Conservation (phyloP, 1,140 invertebrate species). For the Drosophila kohkoa region DNA sequence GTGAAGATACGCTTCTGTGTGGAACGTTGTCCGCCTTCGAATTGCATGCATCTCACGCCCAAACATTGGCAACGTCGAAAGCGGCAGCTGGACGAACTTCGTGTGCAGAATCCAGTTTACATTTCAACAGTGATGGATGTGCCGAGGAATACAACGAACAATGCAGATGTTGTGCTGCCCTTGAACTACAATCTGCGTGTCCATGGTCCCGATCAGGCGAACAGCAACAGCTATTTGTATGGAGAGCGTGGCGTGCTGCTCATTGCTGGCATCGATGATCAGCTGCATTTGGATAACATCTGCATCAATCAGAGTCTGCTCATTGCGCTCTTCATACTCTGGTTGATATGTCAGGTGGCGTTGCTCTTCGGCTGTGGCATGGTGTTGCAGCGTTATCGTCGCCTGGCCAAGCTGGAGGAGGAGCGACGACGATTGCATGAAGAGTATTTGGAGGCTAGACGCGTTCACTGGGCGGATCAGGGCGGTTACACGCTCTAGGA, state of each 20-base stretch:
- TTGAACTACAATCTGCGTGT: slow-evolving; percentile 85
- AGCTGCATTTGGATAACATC: slow-evolving; percentile 71
- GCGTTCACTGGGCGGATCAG: slow-evolving; percentile 82
- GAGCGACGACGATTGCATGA: slow-evolving; percentile 77
- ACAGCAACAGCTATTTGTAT: slow-evolving; percentile 84
- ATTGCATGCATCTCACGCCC: slow-evolving; percentile 47
- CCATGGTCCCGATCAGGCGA: slow-evolving; percentile 78
- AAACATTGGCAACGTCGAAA: slow-evolving; percentile 46
- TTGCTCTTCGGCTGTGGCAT: slow-evolving; percentile 79
- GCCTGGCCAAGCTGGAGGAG: slow-evolving; percentile 76
- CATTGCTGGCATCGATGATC: slow-evolving; percentile 85
- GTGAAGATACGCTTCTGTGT: slow-evolving; percentile 86
- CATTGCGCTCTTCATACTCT: slow-evolving; percentile 79
- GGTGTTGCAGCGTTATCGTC: slow-evolving; percentile 76
- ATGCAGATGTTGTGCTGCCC: slow-evolving; percentile 72
- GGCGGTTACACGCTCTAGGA: slow-evolving; percentile 77
- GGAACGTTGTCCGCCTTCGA: slow-evolving; percentile 77
- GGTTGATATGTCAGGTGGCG: slow-evolving; percentile 78
- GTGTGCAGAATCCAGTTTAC: slow-evolving; percentile 74
- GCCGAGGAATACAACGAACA: slow-evolving; percentile 31
- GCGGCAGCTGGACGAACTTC: slow-evolving; percentile 49
- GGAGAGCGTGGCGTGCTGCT: slow-evolving; percentile 85
- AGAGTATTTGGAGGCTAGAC: slow-evolving; percentile 73
- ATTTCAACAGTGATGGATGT: slow-evolving; percentile 77
- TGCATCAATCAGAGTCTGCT: slow-evolving; percentile 81